phyloP scores from a whole-genome alignment of 2,797 vertebrate species.

The Eremophila alpestris region DNA sequence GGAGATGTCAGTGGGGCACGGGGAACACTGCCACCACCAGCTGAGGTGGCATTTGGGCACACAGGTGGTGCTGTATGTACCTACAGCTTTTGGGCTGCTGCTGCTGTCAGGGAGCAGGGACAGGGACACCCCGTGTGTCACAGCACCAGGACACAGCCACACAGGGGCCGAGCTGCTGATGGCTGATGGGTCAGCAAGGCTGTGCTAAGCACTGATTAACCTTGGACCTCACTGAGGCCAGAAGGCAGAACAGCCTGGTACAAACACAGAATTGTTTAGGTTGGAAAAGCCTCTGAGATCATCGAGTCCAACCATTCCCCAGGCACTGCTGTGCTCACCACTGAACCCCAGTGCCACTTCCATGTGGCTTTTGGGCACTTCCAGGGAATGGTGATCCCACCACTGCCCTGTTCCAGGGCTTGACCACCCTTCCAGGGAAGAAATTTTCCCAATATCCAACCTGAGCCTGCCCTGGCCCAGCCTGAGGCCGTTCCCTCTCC shows the following conservation, averaged over 20 bases:
- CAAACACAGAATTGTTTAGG: neutral
- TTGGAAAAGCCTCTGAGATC: neutral
- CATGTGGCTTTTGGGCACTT: neutral
- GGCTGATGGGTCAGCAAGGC: neutral
- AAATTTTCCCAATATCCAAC: no score
- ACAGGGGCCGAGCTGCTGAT: fast-evolving
- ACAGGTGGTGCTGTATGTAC: fast-evolving
- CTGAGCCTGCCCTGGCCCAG: neutral
- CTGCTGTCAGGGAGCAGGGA: fast-evolving
- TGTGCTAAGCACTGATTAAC: fast-evolving
- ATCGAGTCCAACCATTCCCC: neutral
- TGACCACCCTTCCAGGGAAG: neutral
- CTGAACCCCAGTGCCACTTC: neutral
- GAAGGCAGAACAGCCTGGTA: neutral
- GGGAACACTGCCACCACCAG: fast-evolving
- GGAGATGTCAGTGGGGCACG: neutral
- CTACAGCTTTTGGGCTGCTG: neutral
- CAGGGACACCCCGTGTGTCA: fast-evolving
- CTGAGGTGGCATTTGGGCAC: fast-evolving
- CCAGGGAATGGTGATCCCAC: neutral
- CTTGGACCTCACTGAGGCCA: neutral
- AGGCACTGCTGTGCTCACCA: neutral
- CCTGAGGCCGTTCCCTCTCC: neutral
- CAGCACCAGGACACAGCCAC: neutral
- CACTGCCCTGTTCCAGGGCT: neutral